phyloP scores from a whole-genome alignment of 2,888 invertebrate genomes.

The Chaitophorus viminalis region DNA sequence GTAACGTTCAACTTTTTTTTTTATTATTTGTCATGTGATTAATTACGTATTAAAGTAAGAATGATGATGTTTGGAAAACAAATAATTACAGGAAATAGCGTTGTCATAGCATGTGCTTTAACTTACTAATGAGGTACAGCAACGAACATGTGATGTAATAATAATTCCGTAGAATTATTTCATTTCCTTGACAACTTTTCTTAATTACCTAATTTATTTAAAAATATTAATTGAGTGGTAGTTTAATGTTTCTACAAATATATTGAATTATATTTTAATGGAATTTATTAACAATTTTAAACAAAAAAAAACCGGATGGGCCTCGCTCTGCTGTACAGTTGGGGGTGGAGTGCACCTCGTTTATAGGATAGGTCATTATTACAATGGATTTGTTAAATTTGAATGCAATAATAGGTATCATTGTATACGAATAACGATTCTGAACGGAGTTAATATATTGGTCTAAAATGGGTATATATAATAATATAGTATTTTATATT shows the following conservation, averaged over 20 bases:
- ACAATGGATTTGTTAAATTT: too few species aligned
- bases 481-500: too few species aligned
- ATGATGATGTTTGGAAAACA: background rate
- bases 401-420: too few species aligned
- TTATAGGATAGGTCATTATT: too few species aligned
- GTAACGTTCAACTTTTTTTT: background rate
- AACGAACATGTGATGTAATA: conserved; percentile 1
- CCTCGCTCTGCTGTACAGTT: too few species aligned
- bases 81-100: conserved; percentile 30
- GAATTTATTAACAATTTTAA: background rate
- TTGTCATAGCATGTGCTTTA: conserved; percentile 28
- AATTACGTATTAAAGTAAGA: conserved; percentile 11
- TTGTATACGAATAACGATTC: too few species aligned
- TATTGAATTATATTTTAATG: background rate
- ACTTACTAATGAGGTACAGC: conserved; percentile 10
- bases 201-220: conserved; percentile 17
- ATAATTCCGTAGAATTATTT: conserved; percentile 6
- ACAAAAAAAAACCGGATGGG: too few species aligned
- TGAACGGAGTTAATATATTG: too few species aligned
- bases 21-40: background rate
- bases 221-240: background rate
- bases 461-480: too few species aligned
- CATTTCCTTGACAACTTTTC: background rate
- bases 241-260: conserved; percentile 1
- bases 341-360: too few species aligned